A percentile compares a stretch with the other conserved stretches of the same genome.
phyloP scores from a whole-genome alignment of 2,113 vertebrate species.

The Romanogobio albipinnatus region DNA sequence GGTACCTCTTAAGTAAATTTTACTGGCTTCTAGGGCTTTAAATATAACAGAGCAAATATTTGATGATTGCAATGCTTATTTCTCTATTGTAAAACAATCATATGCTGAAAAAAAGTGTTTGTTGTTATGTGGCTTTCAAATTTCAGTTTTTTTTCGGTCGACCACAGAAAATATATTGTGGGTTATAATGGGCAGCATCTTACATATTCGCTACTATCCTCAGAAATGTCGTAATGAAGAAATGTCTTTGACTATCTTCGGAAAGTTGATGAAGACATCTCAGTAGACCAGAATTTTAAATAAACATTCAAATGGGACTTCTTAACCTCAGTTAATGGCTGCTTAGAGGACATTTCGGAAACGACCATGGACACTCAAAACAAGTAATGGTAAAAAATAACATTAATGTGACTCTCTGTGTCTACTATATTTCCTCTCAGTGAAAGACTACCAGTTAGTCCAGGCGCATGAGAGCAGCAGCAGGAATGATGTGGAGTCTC shows the following conservation, averaged over 20 bases:
- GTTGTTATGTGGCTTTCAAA: not conserved
- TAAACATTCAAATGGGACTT: not conserved
- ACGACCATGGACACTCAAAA: not conserved
- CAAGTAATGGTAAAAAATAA: not conserved
- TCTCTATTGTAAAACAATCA: not conserved
- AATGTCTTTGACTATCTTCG: too few relatives aligned
- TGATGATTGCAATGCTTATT: not conserved
- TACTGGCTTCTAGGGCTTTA: not conserved
- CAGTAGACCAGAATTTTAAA: not conserved
- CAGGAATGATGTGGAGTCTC: slow-evolving; percentile 25
- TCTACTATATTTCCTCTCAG: slow-evolving; percentile 65
- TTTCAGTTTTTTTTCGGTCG: not conserved
- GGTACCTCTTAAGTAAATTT: not conserved
- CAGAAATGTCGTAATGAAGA: not conserved
- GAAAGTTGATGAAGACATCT: not conserved
- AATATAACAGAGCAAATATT: not conserved
- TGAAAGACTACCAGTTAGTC: slow-evolving; percentile 94
- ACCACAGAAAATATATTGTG: not conserved
- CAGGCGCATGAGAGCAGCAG: slow-evolving; percentile 79
- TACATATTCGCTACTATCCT: not conserved
- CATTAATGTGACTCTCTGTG: not conserved
- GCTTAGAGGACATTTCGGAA: not conserved
- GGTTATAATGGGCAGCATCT: not conserved
- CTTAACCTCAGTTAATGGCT: not conserved
- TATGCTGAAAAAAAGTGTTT: not conserved